These are phyloP conservation scores for Phataginus tricuspis DNA, from an alignment of 2,797 vertebrate genomes.

Conservation along the genomic window DNA sequence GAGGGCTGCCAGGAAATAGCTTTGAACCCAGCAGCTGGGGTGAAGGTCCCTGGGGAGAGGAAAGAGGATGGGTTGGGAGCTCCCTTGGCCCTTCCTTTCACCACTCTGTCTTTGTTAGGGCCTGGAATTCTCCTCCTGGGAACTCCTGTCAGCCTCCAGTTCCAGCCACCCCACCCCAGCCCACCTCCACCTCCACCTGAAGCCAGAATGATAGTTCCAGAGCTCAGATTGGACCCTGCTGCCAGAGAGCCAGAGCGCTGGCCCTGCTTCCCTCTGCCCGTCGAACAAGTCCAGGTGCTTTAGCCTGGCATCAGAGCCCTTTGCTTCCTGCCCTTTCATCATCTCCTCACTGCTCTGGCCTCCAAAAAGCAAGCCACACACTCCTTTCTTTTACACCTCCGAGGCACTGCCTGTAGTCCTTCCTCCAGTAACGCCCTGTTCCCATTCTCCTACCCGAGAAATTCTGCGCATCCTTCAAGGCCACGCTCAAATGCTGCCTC, in stretches of 20 bases:
- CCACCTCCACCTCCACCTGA: not conserved
- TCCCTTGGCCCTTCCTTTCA: conserved; percentile 43
- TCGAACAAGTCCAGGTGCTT: not conserved
- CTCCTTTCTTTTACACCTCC: not conserved
- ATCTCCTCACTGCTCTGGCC: not conserved
- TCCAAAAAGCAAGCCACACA: not conserved
- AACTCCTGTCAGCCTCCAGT: not conserved
- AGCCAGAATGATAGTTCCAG: not conserved
- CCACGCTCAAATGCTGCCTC: not conserved
- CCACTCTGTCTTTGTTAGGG: conserved; percentile 53
- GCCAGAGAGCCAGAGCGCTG: not conserved
- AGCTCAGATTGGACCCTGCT: not conserved
- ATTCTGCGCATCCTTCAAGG: not conserved
- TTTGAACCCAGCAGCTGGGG: conserved; percentile 78
- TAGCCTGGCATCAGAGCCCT: not conserved
- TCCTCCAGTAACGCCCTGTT: not conserved
- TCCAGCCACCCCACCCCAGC: not conserved
- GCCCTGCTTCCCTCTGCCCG: not conserved
- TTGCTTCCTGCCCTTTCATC: not conserved
- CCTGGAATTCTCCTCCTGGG: conserved; percentile 32
- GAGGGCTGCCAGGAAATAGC: conserved; percentile 75
- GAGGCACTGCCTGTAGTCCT: not conserved
- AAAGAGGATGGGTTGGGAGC: conserved; percentile 56
- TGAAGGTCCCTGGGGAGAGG: conserved; percentile 34
- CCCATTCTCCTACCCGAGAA: not conserved